A percentile compares a stretch with the other conserved stretches of the same genome.
phyloP scores from a whole-genome alignment of 2,888 invertebrate genomes.

The Corythucha ciliata region DNA sequence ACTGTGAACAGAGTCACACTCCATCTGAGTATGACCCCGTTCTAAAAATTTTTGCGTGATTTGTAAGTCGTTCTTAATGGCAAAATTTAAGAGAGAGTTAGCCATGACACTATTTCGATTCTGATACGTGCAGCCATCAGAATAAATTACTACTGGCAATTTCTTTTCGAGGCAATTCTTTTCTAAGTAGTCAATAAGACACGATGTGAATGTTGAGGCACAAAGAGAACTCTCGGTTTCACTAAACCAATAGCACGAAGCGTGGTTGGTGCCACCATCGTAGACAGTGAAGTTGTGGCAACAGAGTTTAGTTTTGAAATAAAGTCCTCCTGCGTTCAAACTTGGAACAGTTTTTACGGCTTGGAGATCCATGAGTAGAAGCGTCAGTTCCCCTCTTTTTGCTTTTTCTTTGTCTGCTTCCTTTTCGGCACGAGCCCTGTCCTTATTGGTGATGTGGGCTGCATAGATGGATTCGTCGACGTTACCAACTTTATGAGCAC shows the following conservation, averaged over 20 bases:
- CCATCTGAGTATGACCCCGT: slow-evolving; percentile 16
- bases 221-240: neutral
- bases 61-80: slow-evolving; percentile 1
- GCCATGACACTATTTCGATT: slow-evolving; percentile 19
- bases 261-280: no score
- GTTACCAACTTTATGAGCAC: slow-evolving; percentile 12
- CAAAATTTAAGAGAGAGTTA: slow-evolving; percentile 12
- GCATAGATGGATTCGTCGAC: slow-evolving; percentile 1
- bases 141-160: no score
- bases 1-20: slow-evolving; percentile 10
- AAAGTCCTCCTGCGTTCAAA: neutral
- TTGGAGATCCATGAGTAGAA: neutral
- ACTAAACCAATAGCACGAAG: neutral
- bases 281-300: slow-evolving; percentile 7
- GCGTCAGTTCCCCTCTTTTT: neutral
- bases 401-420: slow-evolving; percentile 8
- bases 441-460: slow-evolving; percentile 1
- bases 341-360: neutral
- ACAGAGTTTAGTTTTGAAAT: slow-evolving; percentile 4
- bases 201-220: neutral
- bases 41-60: slow-evolving; percentile 17
- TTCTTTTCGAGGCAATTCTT: no score
- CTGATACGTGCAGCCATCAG: no score
- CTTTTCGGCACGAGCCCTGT: slow-evolving; percentile 10
- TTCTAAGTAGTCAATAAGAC: no score